phyloP scores from a whole-genome alignment of 2,888 invertebrate genomes.

The Noctua pronuba region DNA sequence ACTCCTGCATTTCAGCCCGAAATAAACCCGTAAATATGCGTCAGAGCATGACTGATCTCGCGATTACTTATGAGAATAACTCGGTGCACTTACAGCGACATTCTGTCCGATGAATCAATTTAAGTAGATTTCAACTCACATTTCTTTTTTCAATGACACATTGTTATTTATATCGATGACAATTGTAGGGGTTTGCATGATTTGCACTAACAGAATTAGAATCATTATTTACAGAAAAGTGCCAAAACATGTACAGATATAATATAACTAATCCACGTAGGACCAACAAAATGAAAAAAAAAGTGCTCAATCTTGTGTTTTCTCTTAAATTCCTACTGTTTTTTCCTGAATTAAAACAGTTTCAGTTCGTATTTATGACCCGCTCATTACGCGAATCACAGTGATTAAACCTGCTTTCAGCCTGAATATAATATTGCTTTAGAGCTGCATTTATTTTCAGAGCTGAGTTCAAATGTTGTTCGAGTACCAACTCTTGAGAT shows the following conservation, averaged over 20 bases:
- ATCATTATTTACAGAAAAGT: not conserved
- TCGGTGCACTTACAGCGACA: slow-evolving; percentile 67
- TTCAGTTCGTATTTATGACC: not conserved
- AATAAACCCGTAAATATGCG: slow-evolving; percentile 78
- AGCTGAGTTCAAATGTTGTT: slow-evolving; percentile 8
- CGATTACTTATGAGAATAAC: slow-evolving; percentile 73
- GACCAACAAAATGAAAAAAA: not conserved
- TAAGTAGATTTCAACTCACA: slow-evolving; percentile 47
- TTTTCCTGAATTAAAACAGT: not conserved
- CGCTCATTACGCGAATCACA: not conserved
- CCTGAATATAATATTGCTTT: slow-evolving; percentile 16
- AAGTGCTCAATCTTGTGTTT: not conserved
- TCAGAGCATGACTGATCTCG: slow-evolving; percentile 76
- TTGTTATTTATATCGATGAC: slow-evolving; percentile 50
- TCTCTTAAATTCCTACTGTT: not conserved
- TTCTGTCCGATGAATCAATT: slow-evolving; percentile 73
- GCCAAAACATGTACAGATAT: too few relatives aligned
- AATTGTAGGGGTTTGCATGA: slow-evolving; percentile 32
- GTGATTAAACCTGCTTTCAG: slow-evolving; percentile 2
- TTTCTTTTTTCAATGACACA: slow-evolving; percentile 66
- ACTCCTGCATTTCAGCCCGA: slow-evolving; percentile 75
- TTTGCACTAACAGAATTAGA: slow-evolving; percentile 34
- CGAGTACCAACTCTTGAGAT: slow-evolving; percentile 22
- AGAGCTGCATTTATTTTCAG: slow-evolving; percentile 29
- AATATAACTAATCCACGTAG: not conserved